A percentile compares a stretch with the other conserved stretches of the same genome.
These are phyloP conservation scores for Lutjanus argentimaculatus DNA, from an alignment of 2,797 vertebrate genomes.

Conservation along the genomic window DNA sequence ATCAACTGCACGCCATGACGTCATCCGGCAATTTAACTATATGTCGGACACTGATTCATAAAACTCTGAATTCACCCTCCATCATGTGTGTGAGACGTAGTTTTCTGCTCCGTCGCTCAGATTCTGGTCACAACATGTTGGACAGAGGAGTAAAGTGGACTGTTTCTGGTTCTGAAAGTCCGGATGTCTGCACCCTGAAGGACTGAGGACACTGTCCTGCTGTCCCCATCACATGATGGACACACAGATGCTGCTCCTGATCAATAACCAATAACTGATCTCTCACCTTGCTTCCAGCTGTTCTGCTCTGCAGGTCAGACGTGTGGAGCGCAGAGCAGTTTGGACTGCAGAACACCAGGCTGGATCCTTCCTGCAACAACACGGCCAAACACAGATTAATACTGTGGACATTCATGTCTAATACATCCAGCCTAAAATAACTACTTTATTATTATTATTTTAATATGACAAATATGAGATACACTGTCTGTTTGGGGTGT, in stretches of 20 bases:
- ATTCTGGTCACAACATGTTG: too few species aligned
- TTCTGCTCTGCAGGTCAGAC: constrained; percentile 85
- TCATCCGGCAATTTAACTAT: not conserved
- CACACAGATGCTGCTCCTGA: not conserved
- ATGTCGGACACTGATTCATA: not conserved
- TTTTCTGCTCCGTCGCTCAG: too few species aligned
- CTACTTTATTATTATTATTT: too few species aligned
- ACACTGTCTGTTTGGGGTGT: too few species aligned
- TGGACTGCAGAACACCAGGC: constrained; percentile 94
- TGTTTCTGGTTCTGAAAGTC: too few species aligned
- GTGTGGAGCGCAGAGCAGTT: constrained; percentile 92
- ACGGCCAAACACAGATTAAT: too few species aligned
- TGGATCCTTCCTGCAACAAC: constrained; percentile 83
- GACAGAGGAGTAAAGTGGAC: too few species aligned
- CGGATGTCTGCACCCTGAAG: not conserved
- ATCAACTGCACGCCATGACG: not conserved
- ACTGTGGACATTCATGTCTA: too few species aligned
- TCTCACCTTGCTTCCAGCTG: constrained; percentile 87
- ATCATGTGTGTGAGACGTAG: too few species aligned
- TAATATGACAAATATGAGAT: too few species aligned
- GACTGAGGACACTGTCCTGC: not conserved
- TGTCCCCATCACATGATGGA: not conserved
- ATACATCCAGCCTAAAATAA: too few species aligned
- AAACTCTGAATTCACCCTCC: too few species aligned
- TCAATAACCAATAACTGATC: not conserved